Base-by-base conservation (phyloP, 2,888 invertebrate genomes). In the Chirona hameri region DNA sequence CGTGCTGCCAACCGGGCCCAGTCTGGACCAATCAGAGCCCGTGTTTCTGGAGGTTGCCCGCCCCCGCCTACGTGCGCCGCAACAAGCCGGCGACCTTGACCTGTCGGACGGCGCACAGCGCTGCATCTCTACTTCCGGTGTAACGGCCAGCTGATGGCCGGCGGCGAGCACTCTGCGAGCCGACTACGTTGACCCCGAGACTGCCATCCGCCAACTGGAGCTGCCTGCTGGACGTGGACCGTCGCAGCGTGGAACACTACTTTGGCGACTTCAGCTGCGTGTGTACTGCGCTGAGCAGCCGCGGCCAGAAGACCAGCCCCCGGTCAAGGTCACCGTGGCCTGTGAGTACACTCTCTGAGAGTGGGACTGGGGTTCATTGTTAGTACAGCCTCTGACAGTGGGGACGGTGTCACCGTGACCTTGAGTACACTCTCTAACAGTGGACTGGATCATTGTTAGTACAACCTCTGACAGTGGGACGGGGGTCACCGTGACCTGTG, bases 201-300 rank as follows among this genome's bases (percentile, higher is more conserved):
- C 93, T 14, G 96, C 96, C 72, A 94, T 95, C 79, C 91, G 95
- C 84, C 93, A 95, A 86, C 93, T 95, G 86, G 96, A 96, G 87
- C 94, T 93, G 57, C 93, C 93, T 94, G 85, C 92, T 94, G 85
- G 95, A 95, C 88, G 93, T 97, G 85, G 94, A 93, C 81, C 91
- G 96, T 84, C 93, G 95, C 88, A 93, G 94, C 87, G 96, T 98
- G 83, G 97, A 98, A 86, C 97, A 97, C 87, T 97, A 95, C 89
- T 96, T 95, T 87, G 96, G 95, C 88, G 95, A 94, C 87, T 90
- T 89, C 86, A 87, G 88, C 85, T 99, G 98, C 89, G 95, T 96
- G 85, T 99, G 98, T 88, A 92, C 94, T 86, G 98, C 98, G 0
- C 96, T 96, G 94, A 94, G 94, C 81, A 94, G 95, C 84, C 91